phyloP scores from a whole-genome alignment of 1,140 invertebrate genomes.

The Ceratina australensis region DNA sequence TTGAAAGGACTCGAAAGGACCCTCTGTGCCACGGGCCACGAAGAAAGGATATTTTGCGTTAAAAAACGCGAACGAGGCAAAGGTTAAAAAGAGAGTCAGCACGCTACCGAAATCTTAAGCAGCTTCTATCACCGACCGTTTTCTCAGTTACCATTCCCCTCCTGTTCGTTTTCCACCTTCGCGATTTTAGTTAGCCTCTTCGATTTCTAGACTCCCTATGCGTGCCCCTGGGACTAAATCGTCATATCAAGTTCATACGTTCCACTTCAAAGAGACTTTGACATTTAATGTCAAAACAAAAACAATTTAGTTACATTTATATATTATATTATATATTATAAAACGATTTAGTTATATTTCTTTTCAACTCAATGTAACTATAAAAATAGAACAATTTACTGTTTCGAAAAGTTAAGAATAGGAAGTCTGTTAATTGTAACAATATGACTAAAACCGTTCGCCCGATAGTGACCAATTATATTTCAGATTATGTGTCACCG shows the following conservation, averaged over 20 bases:
- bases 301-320: no score
- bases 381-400: neutral
- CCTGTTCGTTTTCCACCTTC: neutral
- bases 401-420: neutral
- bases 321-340: no score
- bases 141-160: slow-evolving; percentile 13
- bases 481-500: neutral
- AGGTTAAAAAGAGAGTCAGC: slow-evolving; percentile 71
- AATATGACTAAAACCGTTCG: neutral
- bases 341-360: no score
- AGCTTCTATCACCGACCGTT: slow-evolving; percentile 53
- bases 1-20: slow-evolving; percentile 31
- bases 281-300: neutral
- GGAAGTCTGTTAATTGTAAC: neutral
- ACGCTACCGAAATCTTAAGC: slow-evolving; percentile 76
- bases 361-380: no score
- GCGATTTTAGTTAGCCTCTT: neutral
- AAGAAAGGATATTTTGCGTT: slow-evolving; percentile 62
- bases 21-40: slow-evolving; percentile 5
- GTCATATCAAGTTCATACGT: neutral
- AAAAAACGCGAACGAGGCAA: slow-evolving; percentile 77
- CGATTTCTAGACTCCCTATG: slow-evolving; percentile 18
- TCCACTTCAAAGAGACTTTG: neutral
- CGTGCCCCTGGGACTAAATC: no score
- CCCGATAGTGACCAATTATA: neutral